Conservation (phyloP, 2,888 invertebrate species). For the Drosophila colorata region DNA sequence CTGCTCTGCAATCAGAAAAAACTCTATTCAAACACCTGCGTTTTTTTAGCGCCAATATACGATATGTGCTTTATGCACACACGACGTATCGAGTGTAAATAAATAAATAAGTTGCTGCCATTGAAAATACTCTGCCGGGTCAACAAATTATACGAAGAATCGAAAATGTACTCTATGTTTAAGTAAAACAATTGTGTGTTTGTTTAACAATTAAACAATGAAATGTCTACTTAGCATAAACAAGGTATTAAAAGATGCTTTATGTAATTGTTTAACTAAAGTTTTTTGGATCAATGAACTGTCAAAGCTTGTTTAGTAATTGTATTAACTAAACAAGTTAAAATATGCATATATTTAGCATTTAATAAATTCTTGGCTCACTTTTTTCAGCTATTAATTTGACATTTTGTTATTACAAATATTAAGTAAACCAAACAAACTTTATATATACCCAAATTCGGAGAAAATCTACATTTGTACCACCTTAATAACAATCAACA, state of each 20-base stretch:
- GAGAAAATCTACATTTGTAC: too few relatives aligned
- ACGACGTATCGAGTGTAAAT: slow-evolving; percentile 36
- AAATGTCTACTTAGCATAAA: slow-evolving; percentile 33
- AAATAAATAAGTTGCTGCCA: slow-evolving; percentile 43
- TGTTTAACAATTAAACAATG: slow-evolving; percentile 27
- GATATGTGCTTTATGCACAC: slow-evolving; percentile 60
- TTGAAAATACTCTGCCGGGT: slow-evolving; percentile 10
- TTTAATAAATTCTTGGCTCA: too few relatives aligned
- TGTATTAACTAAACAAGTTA: neutral
- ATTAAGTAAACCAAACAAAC: too few relatives aligned
- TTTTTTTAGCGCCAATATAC: slow-evolving; percentile 53
- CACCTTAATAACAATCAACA: neutral
- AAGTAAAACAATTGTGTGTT: neutral
- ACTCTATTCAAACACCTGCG: slow-evolving; percentile 52
- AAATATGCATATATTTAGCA: too few relatives aligned
- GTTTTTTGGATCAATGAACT: slow-evolving; percentile 38
- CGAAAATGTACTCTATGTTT: neutral
- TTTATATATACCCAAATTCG: too few relatives aligned
- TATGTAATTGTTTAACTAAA: slow-evolving; percentile 5
- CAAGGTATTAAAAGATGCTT: slow-evolving; percentile 22
- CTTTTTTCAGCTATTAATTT: too few relatives aligned
- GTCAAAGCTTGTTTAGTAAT: slow-evolving; percentile 17
- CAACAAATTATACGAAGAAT: slow-evolving; percentile 5
- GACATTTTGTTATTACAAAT: too few relatives aligned
- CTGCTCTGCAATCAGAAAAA: slow-evolving; percentile 31